phyloP scores from a whole-genome alignment of 2,888 invertebrate genomes.

The Aphodius granarius region DNA sequence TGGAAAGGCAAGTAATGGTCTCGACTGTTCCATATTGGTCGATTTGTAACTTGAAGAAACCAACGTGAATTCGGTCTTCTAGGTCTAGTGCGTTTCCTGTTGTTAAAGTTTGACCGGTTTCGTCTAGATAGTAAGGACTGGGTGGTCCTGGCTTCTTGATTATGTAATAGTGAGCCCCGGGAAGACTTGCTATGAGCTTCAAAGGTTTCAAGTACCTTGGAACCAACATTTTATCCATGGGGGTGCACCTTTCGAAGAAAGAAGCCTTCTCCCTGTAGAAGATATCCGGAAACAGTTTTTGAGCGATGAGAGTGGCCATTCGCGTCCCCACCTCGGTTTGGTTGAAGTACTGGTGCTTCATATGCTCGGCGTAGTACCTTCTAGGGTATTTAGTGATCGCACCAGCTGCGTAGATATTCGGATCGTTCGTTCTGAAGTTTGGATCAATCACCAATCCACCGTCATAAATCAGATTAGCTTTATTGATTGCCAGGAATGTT shows the following conservation, averaged over 20 bases:
- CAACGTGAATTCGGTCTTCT: constrained; percentile 40
- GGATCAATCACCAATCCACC: constrained; percentile 62
- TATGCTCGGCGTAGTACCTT: constrained; percentile 54
- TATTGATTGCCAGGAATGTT: constrained; percentile 56
- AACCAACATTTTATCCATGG: constrained; percentile 37
- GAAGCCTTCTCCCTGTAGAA: neutral
- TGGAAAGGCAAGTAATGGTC: constrained; percentile 64
- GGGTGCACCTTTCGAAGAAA: constrained; percentile 1
- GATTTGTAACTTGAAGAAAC: constrained; percentile 64
- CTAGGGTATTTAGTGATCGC: constrained; percentile 61
- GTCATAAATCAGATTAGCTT: constrained; percentile 57
- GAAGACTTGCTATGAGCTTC: constrained; percentile 56
- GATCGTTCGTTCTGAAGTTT: constrained; percentile 62
- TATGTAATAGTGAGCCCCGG: constrained; percentile 64
- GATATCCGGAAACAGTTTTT: constrained; percentile 16
- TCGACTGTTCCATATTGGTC: constrained; percentile 61
- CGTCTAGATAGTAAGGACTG: constrained; percentile 56
- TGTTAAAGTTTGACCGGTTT: constrained; percentile 39
- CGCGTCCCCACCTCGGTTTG: constrained; percentile 21
- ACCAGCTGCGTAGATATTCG: constrained; percentile 62
- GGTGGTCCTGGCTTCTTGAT: constrained; percentile 61
- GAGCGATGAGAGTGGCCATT: constrained; percentile 12
- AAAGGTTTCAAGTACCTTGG: constrained; percentile 50
- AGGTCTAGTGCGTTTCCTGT: neutral
- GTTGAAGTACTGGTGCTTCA: constrained; percentile 51